These are phyloP conservation scores for Dasysyrphus albostriatus DNA, from an alignment of 2,888 invertebrate species.

Conservation along the genomic window DNA sequence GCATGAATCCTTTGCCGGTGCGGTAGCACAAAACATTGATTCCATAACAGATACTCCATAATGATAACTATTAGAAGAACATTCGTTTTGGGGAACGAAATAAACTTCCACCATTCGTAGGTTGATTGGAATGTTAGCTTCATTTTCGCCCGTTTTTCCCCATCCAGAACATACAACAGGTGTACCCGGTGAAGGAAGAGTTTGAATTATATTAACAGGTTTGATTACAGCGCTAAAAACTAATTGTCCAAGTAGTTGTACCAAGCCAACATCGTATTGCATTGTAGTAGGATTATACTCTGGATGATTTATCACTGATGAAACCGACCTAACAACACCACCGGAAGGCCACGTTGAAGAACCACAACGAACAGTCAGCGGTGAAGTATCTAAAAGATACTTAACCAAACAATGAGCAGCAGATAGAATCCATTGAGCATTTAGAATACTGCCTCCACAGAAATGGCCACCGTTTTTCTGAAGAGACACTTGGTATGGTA, in stretches of 20 bases:
- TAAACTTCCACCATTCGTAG: background rate
- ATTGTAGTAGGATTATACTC: background rate
- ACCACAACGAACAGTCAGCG: too few species aligned
- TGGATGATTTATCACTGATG: background rate
- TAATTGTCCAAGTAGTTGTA: rapidly evolving
- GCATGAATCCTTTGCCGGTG: background rate
- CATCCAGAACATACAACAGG: background rate
- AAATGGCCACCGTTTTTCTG: background rate
- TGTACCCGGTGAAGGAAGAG: background rate
- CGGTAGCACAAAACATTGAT: background rate
- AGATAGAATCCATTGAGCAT: background rate
- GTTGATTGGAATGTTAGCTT: background rate
- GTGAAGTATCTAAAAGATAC: rapidly evolving
- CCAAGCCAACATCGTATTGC: background rate
- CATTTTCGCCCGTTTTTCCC: background rate
- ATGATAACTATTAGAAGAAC: background rate
- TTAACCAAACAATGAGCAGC: background rate
- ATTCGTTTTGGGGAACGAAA: background rate
- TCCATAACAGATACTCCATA: background rate
- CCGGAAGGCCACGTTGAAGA: background rate
- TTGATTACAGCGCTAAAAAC: background rate
- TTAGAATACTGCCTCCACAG: constrained; percentile 1
- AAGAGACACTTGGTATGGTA: background rate
- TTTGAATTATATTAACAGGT: background rate
- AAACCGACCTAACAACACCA: background rate